Evolutionary conservation across 2,888 invertebrate species (phyloP), one percentile per base, ranked within the genome.

Genomic region (Barypeithes pellucidus): DNA sequence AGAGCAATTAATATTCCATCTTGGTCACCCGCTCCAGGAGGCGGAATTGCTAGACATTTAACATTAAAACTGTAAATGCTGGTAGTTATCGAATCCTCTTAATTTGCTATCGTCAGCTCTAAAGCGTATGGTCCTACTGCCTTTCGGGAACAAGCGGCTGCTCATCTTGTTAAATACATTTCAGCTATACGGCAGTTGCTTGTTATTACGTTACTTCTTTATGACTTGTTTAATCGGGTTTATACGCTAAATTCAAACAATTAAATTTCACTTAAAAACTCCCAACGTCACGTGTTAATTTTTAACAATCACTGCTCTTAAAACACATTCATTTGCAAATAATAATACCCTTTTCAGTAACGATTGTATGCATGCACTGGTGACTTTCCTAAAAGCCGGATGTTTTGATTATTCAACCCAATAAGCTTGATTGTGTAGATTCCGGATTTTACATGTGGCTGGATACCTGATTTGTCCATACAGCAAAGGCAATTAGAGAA

Each of bases 331-430:
- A 45, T 2, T 43, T 47, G 47, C 18, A 47, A 47, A 18, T 47
- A 47, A 20, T 66, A 54, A 22, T 36, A 66, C 20, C 54, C 22
- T 33, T 50, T 50, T 20, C 29, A 16, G 16, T 33, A 47, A 47
- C 18, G 47, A 54, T 54, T 54, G 52, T 39, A 66, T 66, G 65
- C 39, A 66, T 66, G 65, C 39, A 22, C 52, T 41, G 20, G 63
- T 63, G 63, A 63, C 50, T 50, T 14, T 16, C 50, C 63, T 63
- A 20, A 66, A 52, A 66, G 65, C 65, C 65, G 65, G 65, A 66
- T 66, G 14, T 66, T 39, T 20, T 39, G 54, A 52, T 66, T 66
- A 54, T 54, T 22, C 24, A n/a, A 52, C 41, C 24, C 20, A 66
- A 52, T 66, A 52, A 52, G 54, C 20, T 43, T 20, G 20, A 47